These are phyloP conservation scores for Sitta carolinensis DNA, from an alignment of 2,797 vertebrate species.

Conservation along the genomic window DNA sequence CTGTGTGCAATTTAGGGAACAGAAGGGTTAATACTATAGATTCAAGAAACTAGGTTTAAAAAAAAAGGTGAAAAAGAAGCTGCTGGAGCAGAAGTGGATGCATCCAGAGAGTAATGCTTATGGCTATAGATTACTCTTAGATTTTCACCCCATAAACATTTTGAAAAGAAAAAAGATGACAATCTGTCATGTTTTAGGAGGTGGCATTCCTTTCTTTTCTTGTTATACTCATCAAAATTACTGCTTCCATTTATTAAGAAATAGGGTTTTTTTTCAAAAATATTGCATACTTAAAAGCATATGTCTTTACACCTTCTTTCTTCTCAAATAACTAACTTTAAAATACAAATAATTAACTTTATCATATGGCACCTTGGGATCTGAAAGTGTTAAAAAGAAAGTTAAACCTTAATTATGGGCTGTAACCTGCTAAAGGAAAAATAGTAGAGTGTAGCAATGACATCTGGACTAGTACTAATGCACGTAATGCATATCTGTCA, in stretches of 20 bases:
- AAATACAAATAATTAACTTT: slow-evolving; percentile 38
- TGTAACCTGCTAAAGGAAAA: slow-evolving; percentile 53
- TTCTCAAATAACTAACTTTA: slow-evolving; percentile 50
- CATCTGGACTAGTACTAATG: slow-evolving; percentile 44
- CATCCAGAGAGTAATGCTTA: neutral
- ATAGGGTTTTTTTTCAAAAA: slow-evolving; percentile 4
- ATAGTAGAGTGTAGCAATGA: slow-evolving; percentile 31
- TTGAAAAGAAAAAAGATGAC: slow-evolving; percentile 32
- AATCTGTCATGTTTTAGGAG: slow-evolving; percentile 33
- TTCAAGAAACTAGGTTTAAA: neutral
- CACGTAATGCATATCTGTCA: slow-evolving; percentile 65
- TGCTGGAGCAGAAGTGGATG: neutral
- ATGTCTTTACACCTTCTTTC: neutral
- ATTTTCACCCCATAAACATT: slow-evolving; percentile 29
- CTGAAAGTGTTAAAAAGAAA: slow-evolving; percentile 57
- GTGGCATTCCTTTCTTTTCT: neutral
- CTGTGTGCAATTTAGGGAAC: neutral
- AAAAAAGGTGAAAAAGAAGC: neutral
- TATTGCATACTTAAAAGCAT: neutral
- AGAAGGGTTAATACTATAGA: slow-evolving; percentile 44
- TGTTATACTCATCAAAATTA: slow-evolving; percentile 11
- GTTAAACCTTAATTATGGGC: slow-evolving; percentile 62
- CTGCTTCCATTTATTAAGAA: slow-evolving; percentile 43
- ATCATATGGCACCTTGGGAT: neutral
- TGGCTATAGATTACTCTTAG: slow-evolving; percentile 39